phyloP scores from a whole-genome alignment of 2,797 vertebrate species.

The Arctocebus calabarensis region DNA sequence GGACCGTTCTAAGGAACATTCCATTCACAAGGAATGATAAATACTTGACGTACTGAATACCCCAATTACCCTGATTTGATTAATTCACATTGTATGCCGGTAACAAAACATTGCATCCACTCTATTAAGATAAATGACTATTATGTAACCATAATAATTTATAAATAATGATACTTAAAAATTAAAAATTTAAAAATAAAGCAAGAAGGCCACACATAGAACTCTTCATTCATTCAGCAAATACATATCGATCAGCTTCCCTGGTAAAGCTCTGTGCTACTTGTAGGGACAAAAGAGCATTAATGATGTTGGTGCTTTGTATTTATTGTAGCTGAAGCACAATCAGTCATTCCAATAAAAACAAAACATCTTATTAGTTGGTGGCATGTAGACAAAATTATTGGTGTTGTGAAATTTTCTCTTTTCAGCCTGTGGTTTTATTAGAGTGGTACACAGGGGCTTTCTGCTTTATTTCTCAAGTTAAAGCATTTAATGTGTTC shows the following conservation, averaged over 20 bases:
- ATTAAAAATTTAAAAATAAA: not conserved
- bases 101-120: not conserved
- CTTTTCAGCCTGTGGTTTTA: constrained; percentile 72
- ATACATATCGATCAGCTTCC: not conserved
- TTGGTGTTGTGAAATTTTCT: constrained; percentile 52
- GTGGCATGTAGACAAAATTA: constrained; percentile 73
- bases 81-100: not conserved
- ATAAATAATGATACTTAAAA: not conserved
- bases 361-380: constrained; percentile 52
- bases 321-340: constrained; percentile 18
- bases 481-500: constrained; percentile 65
- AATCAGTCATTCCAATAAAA: constrained; percentile 57
- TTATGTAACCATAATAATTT: not conserved
- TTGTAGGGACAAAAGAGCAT: not conserved
- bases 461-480: constrained; percentile 64
- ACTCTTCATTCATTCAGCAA: not conserved
- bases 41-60: not conserved
- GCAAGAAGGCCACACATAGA: not conserved
- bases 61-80: not conserved
- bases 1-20: not conserved
- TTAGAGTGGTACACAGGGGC: constrained; percentile 1
- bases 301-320: constrained; percentile 35
- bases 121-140: not conserved
- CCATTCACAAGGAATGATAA: not conserved
- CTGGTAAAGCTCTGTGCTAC: not conserved